These are phyloP conservation scores for Pitta sordida DNA, from an alignment of 2,113 vertebrate species.

Conservation along the genomic window DNA sequence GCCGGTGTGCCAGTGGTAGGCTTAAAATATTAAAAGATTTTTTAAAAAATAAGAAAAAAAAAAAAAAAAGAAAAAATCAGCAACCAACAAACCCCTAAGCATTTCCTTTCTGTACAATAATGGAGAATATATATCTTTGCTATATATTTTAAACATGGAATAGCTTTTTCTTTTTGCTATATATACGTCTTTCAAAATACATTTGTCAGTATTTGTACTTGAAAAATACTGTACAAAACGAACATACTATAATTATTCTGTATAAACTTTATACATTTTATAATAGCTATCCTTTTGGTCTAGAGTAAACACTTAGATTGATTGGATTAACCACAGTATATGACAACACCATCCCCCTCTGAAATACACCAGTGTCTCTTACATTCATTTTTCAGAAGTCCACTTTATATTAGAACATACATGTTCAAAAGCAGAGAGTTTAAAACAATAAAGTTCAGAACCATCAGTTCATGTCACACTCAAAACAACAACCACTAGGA, in stretches of 20 bases:
- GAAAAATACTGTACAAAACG: slow-evolving; percentile 93
- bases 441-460: slow-evolving; percentile 65
- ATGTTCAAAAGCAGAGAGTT: slow-evolving; percentile 65
- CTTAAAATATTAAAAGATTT: slow-evolving; percentile 66
- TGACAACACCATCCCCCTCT: slow-evolving; percentile 83
- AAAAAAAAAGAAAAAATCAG: not conserved
- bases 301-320: slow-evolving; percentile 81
- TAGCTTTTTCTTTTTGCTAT: slow-evolving; percentile 74
- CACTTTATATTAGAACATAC: slow-evolving; percentile 68
- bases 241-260: slow-evolving; percentile 85
- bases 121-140: slow-evolving; percentile 78
- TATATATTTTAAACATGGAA: slow-evolving; percentile 76
- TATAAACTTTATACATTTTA: slow-evolving; percentile 91
- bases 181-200: slow-evolving; percentile 86
- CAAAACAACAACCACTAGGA: slow-evolving; percentile 57
- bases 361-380: slow-evolving; percentile 81
- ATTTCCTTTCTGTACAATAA: slow-evolving; percentile 72
- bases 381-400: slow-evolving; percentile 86
- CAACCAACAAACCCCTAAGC: slow-evolving; percentile 39
- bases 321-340: slow-evolving; percentile 85
- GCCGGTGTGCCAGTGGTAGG: slow-evolving; percentile 56
- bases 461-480: slow-evolving; percentile 72
- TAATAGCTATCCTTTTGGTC: slow-evolving; percentile 87
- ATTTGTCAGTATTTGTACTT: slow-evolving; percentile 87
- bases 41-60: not conserved